These are phyloP conservation scores for Staurois parvus DNA, from an alignment of 2,797 vertebrate species.

Conservation along the genomic window DNA sequence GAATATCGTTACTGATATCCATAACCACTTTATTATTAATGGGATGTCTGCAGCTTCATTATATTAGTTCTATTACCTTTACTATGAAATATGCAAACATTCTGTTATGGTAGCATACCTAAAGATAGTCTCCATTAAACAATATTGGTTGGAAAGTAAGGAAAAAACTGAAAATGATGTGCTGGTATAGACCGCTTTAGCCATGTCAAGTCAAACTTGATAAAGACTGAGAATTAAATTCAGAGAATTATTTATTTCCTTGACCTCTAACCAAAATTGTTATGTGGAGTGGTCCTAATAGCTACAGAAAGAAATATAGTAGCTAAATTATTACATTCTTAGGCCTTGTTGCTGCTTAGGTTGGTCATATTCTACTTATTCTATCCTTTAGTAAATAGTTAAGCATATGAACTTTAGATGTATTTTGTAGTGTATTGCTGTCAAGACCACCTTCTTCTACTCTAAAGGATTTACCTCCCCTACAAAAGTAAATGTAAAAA, in stretches of 20 bases:
- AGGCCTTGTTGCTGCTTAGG: background rate
- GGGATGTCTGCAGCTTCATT: background rate
- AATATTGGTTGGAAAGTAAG: background rate
- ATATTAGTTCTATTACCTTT: background rate
- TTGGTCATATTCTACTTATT: background rate
- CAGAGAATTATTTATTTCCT: background rate
- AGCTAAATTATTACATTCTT: background rate
- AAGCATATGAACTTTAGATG: background rate
- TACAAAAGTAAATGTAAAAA: constrained; percentile 29
- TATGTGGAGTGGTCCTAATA: background rate
- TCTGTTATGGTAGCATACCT: background rate
- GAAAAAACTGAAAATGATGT: background rate
- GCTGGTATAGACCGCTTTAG: background rate
- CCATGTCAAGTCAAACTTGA: background rate
- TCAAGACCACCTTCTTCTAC: constrained; percentile 1
- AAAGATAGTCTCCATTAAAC: background rate
- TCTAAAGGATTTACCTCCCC: constrained; percentile 5
- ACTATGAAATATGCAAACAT: background rate
- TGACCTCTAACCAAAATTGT: background rate
- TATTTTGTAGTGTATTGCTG: background rate
- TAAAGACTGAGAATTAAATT: background rate
- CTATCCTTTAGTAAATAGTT: background rate
- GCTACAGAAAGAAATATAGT: background rate
- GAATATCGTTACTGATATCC: background rate
- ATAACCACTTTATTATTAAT: background rate